Evolutionary conservation across 2,113 vertebrate genomes (phyloP), one percentile per base, ranked within the genome.

Genomic region (Dolichallabes microphthalmus): DNA sequence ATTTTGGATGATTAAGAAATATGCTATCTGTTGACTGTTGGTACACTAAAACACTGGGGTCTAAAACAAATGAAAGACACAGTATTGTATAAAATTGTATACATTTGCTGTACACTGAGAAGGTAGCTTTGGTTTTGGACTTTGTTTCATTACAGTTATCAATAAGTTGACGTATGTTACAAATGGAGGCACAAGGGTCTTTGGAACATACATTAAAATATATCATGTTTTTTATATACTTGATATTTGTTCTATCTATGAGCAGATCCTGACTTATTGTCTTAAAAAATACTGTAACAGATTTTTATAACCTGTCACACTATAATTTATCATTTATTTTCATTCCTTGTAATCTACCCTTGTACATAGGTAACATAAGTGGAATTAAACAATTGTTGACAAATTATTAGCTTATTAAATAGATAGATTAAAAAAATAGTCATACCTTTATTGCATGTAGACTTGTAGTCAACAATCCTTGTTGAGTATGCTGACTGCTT

Each of bases 401-500:
- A 74, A 52, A 73, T 35, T 22, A 25, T 13, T 45, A 69, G 10
- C 30, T 39, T 10, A 27, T 58, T 2, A 78, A 53, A 58, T 5
- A 75, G 63, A 27, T 55, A 45, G 50, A 58, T 12, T 22, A 78
- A 14, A 32, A 12, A 78, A 14, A 19, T 0, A 77, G 52, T 52
- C 58, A 39, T 86, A 83, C 80, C 87, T 82, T 86, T 66, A 80
- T 50, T 45, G 64, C 27, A 32, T 19, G 73, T n/a, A 74, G 68
- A 50, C 68, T 76, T 71, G 30, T 61, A 83, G 50, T 71, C 66
- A 81, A 64, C 19, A 27, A n/a, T 64, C 14, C 27, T 45, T 84
- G 20, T 55, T 15, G 53, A 69, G 53, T 58, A 73, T 13, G 57
- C 50, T 61, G 25, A 55, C 50, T n/a, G 20, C 55, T 81, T 77